Percentiles rank a stretch among this genome's conserved stretches.
phyloP scores from a whole-genome alignment of 2,797 vertebrate genomes.

The Poeciliopsis paucimaculata region DNA sequence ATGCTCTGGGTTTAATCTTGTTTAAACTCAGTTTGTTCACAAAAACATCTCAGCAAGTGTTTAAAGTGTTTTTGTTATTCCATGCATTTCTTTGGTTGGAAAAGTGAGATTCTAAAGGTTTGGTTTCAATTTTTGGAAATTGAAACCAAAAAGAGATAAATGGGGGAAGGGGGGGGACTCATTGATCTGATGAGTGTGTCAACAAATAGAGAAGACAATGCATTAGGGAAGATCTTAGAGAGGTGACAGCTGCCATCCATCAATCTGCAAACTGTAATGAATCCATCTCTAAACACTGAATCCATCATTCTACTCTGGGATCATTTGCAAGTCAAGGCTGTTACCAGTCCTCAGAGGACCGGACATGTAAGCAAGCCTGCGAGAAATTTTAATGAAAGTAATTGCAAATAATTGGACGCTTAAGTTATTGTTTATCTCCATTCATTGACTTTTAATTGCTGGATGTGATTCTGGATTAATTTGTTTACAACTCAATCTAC shows the following conservation, averaged over 20 bases:
- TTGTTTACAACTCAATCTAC: background rate
- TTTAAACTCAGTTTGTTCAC: too few relatives aligned
- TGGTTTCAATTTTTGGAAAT: background rate
- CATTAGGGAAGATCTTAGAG: background rate
- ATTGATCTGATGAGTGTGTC: background rate
- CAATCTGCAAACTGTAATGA: background rate
- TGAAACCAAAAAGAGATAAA: background rate
- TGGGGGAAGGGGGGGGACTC: background rate
- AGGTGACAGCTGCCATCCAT: conserved; percentile 3
- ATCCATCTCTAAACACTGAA: background rate
- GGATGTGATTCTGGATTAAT: background rate
- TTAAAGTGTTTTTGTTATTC: background rate
- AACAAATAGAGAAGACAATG: background rate
- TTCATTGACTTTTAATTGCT: background rate
- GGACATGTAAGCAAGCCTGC: background rate
- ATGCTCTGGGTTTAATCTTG: too few relatives aligned
- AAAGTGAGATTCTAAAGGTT: background rate
- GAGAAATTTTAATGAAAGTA: background rate
- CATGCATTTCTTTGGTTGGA: background rate
- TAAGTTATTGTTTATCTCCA: background rate
- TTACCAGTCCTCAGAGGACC: background rate
- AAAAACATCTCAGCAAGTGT: background rate
- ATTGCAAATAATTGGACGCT: background rate
- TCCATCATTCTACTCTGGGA: background rate
- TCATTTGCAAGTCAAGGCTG: background rate